These are phyloP conservation scores for Etheostoma cragini DNA, from an alignment of 2,113 vertebrate species.

Conservation along the genomic window DNA sequence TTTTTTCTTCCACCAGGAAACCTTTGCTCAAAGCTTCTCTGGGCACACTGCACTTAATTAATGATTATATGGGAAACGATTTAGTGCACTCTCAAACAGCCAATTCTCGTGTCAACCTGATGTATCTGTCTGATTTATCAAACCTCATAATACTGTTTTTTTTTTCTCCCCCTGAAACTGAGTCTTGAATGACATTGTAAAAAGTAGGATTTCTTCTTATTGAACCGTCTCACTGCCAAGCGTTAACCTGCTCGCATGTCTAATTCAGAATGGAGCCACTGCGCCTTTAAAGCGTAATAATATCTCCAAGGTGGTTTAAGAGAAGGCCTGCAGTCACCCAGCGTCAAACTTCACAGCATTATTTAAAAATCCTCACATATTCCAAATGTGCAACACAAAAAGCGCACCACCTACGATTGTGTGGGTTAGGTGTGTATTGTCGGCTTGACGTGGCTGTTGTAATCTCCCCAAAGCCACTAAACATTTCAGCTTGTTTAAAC, in stretches of 20 bases:
- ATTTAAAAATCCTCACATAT: constrained; percentile 34
- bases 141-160: too few relatives aligned
- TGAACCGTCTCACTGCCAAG: constrained; percentile 6
- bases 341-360: constrained; percentile 66
- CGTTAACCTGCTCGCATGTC: constrained; percentile 72
- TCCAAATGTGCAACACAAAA: constrained; percentile 9
- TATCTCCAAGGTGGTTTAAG: constrained; percentile 76
- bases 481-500: constrained; percentile 66
- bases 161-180: not conserved
- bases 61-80: constrained; percentile 71
- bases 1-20: constrained; percentile 45
- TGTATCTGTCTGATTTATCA: not conserved
- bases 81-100: constrained; percentile 45
- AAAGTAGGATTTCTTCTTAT: constrained; percentile 1
- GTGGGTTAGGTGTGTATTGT: constrained; percentile 33
- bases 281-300: constrained; percentile 84
- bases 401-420: constrained; percentile 27
- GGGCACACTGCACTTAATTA: constrained; percentile 61
- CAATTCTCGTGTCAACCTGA: not conserved
- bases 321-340: constrained; percentile 72
- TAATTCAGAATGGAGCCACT: constrained; percentile 75
- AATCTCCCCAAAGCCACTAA: constrained; percentile 55
- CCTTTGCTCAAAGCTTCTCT: constrained; percentile 67
- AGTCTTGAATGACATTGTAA: not conserved
- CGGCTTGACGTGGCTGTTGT: constrained; percentile 58